phyloP scores from a whole-genome alignment of 1,140 invertebrate genomes.

The Drosophila takahashii region DNA sequence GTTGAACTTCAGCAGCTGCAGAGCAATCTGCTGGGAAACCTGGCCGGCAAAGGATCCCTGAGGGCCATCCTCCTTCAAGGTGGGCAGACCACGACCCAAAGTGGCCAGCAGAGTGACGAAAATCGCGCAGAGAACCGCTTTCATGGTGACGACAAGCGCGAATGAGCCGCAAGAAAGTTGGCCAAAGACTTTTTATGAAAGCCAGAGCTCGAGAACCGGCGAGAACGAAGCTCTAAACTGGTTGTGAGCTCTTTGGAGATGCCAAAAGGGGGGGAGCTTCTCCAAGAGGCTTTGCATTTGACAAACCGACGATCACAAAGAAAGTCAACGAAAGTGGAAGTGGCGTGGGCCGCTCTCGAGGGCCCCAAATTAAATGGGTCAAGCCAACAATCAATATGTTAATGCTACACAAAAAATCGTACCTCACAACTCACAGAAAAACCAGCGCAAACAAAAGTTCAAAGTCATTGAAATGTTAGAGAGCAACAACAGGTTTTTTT shows the following conservation, averaged over 20 bases:
- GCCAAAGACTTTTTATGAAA: conserved; percentile 81
- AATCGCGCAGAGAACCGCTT: conserved; percentile 54
- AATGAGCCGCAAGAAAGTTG: conserved; percentile 83
- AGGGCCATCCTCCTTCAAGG: conserved; percentile 6
- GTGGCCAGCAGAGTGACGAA: conserved; percentile 28
- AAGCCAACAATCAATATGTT: conserved; percentile 74
- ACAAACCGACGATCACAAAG: conserved; percentile 46
- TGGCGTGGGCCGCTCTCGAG: conserved; percentile 70
- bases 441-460: conserved; percentile 54
- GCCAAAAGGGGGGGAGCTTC: neutral
- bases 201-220: conserved; percentile 48
- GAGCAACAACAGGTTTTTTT: conserved; percentile 71
- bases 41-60: conserved; percentile 58
- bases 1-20: conserved; percentile 76
- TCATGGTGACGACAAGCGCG: conserved; percentile 68
- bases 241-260: conserved; percentile 26
- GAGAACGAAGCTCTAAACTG: conserved; percentile 68
- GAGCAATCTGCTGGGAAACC: conserved; percentile 76
- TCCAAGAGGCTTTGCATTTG: neutral
- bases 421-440: neutral
- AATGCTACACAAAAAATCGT: conserved; percentile 36
- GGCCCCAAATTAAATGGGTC: conserved; percentile 64
- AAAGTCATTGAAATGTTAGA: conserved; percentile 79
- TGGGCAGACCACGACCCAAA: conserved; percentile 40
- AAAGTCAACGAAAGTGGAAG: conserved; percentile 80